Evolutionary conservation across 1,140 invertebrate species (phyloP), one percentile per base, ranked within the genome.

Genomic region (Micrasema minimum): DNA sequence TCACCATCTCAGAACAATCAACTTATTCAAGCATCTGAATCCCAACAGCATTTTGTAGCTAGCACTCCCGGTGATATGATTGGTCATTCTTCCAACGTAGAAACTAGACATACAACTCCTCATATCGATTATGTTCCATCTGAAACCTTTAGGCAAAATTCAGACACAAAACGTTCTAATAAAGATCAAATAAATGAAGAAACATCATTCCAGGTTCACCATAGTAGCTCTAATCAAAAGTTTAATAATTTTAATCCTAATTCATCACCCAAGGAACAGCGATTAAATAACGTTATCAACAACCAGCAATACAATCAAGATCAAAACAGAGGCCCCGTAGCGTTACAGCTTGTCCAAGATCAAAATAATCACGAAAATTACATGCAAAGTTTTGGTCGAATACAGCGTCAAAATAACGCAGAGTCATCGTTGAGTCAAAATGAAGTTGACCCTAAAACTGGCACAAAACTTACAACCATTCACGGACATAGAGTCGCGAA

Each of bases 401-500:
- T 71, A 20, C 31, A 70, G 26, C 37, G 70, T 22, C 59, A 72
- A 53, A 83, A 75, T 79, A 77, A 66, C 66, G 61, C 48, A n/a
- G 68, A 69, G 66, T 20, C 78, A n/a, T 77, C 72, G 38, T 65
- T 70, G 18, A 77, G 77, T 68, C 81, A 79, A n/a, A 81, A 70
- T 18, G 69, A 85, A 69, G 72, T 81, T 16, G 79, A 84, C 37
- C 23, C 75, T 35, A 78, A 79, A 69, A 69, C 66, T 23, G 74
- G 71, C 51, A 76, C 76, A 46, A 74, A 78, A 57, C 22, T 85
- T 51, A 78, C 83, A 0, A 84, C 79, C 1, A 82, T 85, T 22
- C 81, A 84, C 77, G 83, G 82, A 4, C 79, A 82, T 69, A 80
- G 79, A 77, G 79, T 85, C 10, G 80, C 80, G 18, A 85, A 85